phyloP scores from a whole-genome alignment of 2,113 vertebrate species.

The Pleuronectes platessa region DNA sequence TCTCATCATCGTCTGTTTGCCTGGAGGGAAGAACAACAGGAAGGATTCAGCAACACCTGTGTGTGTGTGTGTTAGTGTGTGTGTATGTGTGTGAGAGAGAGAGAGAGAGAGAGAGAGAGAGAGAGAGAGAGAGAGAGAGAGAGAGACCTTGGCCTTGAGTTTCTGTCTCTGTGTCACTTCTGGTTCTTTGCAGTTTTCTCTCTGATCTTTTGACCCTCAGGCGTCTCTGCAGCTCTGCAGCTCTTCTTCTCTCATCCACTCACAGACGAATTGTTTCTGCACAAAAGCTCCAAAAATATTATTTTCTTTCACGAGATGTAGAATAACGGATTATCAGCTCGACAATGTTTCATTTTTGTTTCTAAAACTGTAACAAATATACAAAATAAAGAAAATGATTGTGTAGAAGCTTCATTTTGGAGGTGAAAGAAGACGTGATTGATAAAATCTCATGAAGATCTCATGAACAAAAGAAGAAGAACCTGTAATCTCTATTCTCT shows the following conservation, averaged over 20 bases:
- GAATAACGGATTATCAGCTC: neutral
- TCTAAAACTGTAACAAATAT: no score
- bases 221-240: constrained; percentile 30
- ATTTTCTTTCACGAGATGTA: neutral
- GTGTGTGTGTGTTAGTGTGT: constrained; percentile 6
- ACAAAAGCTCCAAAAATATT: neutral
- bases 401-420: no score
- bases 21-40: constrained; percentile 40
- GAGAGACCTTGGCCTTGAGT: constrained; percentile 51
- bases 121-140: constrained; percentile 11
- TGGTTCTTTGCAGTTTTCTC: constrained; percentile 1
- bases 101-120: constrained; percentile 12
- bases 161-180: constrained; percentile 43
- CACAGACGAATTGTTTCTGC: neutral
- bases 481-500: no score
- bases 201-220: constrained; percentile 35
- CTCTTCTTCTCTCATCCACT: constrained; percentile 41
- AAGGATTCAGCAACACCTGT: constrained; percentile 47
- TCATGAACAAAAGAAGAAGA: no score
- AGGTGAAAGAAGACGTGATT: neutral
- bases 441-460: no score
- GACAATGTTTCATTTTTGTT: neutral
- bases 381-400: no score
- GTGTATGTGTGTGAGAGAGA: neutral
- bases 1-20: constrained; percentile 30